Percentiles rank a stretch among this genome's conserved stretches.
Conservation (phyloP, 2,113 vertebrate species). For the Hypocryptadius cinnamomeus region DNA sequence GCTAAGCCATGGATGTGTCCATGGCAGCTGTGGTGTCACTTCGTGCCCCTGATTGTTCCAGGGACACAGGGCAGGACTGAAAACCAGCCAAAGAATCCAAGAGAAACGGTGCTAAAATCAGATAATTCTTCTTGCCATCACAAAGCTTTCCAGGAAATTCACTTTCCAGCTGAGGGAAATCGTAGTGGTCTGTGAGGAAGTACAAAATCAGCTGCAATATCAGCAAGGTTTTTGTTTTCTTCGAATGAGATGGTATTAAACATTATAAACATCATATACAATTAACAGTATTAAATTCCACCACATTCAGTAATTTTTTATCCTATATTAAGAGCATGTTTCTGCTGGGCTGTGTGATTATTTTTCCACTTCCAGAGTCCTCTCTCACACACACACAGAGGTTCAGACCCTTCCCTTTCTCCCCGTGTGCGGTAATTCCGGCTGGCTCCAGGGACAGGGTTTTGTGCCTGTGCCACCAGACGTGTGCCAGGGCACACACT, state of each 20-base stretch:
- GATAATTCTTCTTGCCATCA: neutral
- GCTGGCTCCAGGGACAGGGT: neutral
- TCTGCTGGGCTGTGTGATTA: neutral
- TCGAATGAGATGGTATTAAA: neutral
- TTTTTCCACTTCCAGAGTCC: neutral
- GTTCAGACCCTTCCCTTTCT: neutral
- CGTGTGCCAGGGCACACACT: neutral
- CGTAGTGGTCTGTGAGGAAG: neutral
- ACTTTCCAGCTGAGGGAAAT: neutral
- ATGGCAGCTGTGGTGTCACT: neutral
- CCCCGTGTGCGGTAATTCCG: accelerated
- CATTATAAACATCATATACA: neutral
- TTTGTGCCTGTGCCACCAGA: neutral
- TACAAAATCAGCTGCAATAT: neutral
- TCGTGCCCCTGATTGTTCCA: neutral
- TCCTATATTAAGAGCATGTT: neutral
- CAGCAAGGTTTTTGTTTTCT: neutral
- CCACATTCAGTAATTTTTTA: neutral
- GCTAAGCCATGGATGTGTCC: neutral
- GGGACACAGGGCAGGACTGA: neutral
- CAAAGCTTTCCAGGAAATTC: neutral
- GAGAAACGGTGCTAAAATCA: neutral
- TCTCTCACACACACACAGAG: accelerated
- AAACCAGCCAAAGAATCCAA: neutral
- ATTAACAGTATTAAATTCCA: neutral